A percentile compares a stretch with the other conserved stretches of the same genome.
These are phyloP conservation scores for Nebria ingens DNA, from an alignment of 1,140 invertebrate genomes.

Conservation along the genomic window DNA sequence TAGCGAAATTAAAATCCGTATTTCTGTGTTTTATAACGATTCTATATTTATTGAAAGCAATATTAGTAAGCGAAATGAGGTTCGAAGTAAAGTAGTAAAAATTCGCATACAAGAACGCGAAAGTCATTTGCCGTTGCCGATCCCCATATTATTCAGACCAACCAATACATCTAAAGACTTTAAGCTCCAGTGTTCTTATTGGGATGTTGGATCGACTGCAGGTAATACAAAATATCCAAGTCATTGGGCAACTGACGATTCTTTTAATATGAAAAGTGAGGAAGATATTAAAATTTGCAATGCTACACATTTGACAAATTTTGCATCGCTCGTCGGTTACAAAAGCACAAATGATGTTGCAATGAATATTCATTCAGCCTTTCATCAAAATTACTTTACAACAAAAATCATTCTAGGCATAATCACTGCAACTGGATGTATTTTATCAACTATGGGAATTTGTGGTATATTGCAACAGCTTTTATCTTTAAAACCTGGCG, in stretches of 20 bases:
- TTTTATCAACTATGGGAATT: conserved; percentile 44
- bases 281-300: conserved; percentile 38
- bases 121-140: conserved; percentile 35
- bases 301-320: conserved; percentile 48
- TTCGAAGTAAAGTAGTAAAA: conserved; percentile 40
- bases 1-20: too few species aligned
- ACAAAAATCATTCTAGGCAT: conserved; percentile 43
- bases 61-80: too few species aligned
- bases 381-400: too few species aligned
- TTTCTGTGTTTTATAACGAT: too few species aligned
- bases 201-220: conserved; percentile 40
- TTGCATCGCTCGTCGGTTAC: conserved; percentile 43
- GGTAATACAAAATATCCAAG: conserved; percentile 27
- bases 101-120: conserved; percentile 43
- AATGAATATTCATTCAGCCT: too few species aligned
- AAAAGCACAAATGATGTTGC: too few species aligned
- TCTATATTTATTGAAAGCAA: too few species aligned
- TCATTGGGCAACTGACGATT: conserved; percentile 39
- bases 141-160: conserved; percentile 40
- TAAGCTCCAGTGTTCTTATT: conserved; percentile 40
- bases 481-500: conserved; percentile 47
- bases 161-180: conserved; percentile 18
- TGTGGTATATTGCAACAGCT: conserved; percentile 45
- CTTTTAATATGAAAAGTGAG: conserved; percentile 29
- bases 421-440: conserved; percentile 48